Evolutionary conservation across 2,113 vertebrate genomes (phyloP).

Genomic region (Melanerpes formicivorus): DNA sequence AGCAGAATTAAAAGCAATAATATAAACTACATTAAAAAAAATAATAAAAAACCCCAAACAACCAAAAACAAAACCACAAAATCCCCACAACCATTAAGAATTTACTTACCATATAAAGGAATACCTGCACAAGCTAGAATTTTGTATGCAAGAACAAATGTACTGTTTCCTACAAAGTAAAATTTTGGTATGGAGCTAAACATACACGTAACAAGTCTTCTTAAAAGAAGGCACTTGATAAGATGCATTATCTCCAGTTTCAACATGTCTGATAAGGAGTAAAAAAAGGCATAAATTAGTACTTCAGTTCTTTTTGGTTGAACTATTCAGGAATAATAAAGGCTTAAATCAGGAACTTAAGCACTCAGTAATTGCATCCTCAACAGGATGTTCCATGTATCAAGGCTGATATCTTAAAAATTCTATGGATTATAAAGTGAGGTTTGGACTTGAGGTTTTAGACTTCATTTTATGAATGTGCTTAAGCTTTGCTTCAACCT

Average conservation of each 20-base stretch:
- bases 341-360: background rate
- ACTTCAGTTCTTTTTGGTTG: background rate
- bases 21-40: background rate
- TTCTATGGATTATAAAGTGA: background rate
- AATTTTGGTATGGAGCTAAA: background rate
- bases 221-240: background rate
- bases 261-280: background rate
- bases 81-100: background rate
- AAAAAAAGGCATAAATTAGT: background rate
- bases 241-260: background rate
- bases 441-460: background rate
- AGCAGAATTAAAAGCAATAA: background rate
- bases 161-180: background rate
- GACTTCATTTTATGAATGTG: background rate
- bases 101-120: background rate
- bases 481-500: background rate
- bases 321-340: background rate
- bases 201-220: background rate
- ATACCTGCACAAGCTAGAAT: background rate
- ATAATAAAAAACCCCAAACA: too few species aligned
- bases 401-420: background rate
- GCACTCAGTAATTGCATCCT: background rate
- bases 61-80: too few species aligned
- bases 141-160: background rate
- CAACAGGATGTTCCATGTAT: background rate